phyloP scores from a whole-genome alignment of 2,113 vertebrate species.

The Chitala chitala region DNA sequence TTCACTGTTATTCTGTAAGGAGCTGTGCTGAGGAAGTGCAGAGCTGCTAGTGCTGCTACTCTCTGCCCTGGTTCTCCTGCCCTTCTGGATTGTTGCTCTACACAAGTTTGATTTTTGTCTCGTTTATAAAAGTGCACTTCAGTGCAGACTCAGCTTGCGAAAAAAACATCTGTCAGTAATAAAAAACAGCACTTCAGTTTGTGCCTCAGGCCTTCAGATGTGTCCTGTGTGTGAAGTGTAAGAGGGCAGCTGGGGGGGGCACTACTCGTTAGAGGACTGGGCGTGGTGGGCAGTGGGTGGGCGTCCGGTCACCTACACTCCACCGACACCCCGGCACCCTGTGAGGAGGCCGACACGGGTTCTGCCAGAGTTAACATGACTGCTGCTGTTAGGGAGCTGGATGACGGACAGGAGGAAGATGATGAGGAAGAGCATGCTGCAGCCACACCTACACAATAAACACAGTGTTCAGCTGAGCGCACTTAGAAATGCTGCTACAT shows the following conservation, averaged over 20 bases:
- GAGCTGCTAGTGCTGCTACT: too few relatives aligned
- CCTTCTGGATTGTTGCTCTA: too few relatives aligned
- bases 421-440: slow-evolving; percentile 67
- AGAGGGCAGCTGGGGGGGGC: slow-evolving; percentile 32
- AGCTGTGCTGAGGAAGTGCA: too few relatives aligned
- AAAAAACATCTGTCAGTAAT: slow-evolving; percentile 94
- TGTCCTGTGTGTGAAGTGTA: not conserved
- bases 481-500: too few relatives aligned
- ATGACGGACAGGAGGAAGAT: slow-evolving; percentile 83
- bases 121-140: slow-evolving; percentile 96
- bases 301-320: slow-evolving; percentile 97
- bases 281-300: slow-evolving; percentile 67
- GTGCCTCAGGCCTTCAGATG: slow-evolving; percentile 64
- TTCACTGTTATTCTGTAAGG: too few relatives aligned
- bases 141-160: slow-evolving; percentile 94
- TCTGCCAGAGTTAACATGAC: slow-evolving; percentile 96
- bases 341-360: slow-evolving; percentile 82
- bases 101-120: too few relatives aligned
- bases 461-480: too few relatives aligned
- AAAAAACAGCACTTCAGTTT: slow-evolving; percentile 87
- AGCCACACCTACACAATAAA: slow-evolving; percentile 65
- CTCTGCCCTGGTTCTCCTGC: slow-evolving; percentile 48
- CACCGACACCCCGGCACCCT: slow-evolving; percentile 85
- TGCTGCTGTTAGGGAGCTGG: slow-evolving; percentile 91
- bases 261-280: slow-evolving; percentile 85